Conservation (phyloP, 2,797 vertebrate genomes). For the Gambusia yucatana region DNA sequence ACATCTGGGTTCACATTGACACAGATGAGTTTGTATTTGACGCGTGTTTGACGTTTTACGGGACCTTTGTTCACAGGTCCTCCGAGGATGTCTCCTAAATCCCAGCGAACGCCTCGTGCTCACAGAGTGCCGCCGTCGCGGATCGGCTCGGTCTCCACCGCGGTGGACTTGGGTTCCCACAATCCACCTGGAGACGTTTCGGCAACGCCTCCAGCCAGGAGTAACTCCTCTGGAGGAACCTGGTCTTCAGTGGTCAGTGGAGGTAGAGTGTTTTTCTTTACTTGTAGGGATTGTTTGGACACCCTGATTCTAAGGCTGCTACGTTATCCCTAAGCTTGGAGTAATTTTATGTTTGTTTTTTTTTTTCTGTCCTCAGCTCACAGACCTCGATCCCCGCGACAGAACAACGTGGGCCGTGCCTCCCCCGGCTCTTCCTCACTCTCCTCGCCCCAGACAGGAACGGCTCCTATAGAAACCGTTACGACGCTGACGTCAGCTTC, state of each 20-base stretch:
- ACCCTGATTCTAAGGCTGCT: not conserved
- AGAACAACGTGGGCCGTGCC: slow-evolving; percentile 85
- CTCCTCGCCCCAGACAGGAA: slow-evolving; percentile 88
- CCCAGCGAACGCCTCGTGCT: slow-evolving; percentile 94
- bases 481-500: slow-evolving; percentile 85
- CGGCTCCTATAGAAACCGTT: slow-evolving; percentile 87
- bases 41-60: slow-evolving; percentile 1
- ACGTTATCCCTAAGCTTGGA: not conserved
- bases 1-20: slow-evolving; percentile 7
- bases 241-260: slow-evolving; percentile 99
- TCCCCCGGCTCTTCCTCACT: slow-evolving; percentile 86
- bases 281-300: not conserved
- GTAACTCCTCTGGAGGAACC: slow-evolving; percentile 92
- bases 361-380: slow-evolving; percentile 84
- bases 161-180: slow-evolving; percentile 92
- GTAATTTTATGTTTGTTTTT: not conserved
- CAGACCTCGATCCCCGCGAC: slow-evolving; percentile 95
- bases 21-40: slow-evolving; percentile 12
- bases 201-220: slow-evolving; percentile 86
- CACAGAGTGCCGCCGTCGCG: slow-evolving; percentile 93
- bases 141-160: slow-evolving; percentile 87
- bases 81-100: slow-evolving; percentile 98
- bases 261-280: slow-evolving; percentile 74
- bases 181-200: slow-evolving; percentile 88
- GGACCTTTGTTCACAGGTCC: slow-evolving; percentile 82